A percentile compares a stretch with the other conserved stretches of the same genome.
Evolutionary conservation across 1,140 invertebrate genomes (phyloP).

Genomic region (Drosophila virilis): DNA sequence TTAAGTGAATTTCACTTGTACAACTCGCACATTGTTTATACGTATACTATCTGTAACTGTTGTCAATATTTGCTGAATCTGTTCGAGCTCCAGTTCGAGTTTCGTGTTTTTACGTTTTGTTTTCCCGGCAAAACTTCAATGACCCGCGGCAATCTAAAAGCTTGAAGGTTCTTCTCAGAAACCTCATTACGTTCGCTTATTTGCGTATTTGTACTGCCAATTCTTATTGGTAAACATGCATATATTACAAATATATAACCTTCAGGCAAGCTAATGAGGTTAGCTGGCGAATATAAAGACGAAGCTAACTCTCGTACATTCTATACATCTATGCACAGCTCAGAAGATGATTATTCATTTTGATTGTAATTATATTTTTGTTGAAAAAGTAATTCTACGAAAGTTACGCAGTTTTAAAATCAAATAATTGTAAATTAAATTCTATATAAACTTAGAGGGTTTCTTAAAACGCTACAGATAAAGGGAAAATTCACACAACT

Average conservation of each 20-base stretch:
- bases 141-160: conserved; percentile 19
- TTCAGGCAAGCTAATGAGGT: conserved; percentile 21
- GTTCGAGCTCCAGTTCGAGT: conserved; percentile 18
- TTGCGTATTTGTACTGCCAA: conserved; percentile 22
- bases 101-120: conserved; percentile 26
- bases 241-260: conserved; percentile 35
- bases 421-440: too few species aligned
- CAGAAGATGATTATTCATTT: too few species aligned
- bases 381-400: too few species aligned
- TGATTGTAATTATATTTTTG: too few species aligned
- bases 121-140: conserved; percentile 29
- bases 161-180: conserved; percentile 33
- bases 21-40: conserved; percentile 22
- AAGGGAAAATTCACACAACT: too few species aligned
- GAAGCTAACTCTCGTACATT: neutral
- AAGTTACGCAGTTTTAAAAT: too few species aligned
- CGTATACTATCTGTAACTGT: conserved; percentile 9
- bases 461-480: too few species aligned
- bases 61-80: conserved; percentile 11
- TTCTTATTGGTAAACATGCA: conserved; percentile 34
- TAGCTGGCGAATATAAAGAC: neutral
- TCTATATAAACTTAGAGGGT: too few species aligned
- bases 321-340: neutral
- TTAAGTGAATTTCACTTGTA: conserved; percentile 49
- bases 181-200: conserved; percentile 26